phyloP scores from a whole-genome alignment of 2,888 invertebrate species.

The Polymixis flavicincta region DNA sequence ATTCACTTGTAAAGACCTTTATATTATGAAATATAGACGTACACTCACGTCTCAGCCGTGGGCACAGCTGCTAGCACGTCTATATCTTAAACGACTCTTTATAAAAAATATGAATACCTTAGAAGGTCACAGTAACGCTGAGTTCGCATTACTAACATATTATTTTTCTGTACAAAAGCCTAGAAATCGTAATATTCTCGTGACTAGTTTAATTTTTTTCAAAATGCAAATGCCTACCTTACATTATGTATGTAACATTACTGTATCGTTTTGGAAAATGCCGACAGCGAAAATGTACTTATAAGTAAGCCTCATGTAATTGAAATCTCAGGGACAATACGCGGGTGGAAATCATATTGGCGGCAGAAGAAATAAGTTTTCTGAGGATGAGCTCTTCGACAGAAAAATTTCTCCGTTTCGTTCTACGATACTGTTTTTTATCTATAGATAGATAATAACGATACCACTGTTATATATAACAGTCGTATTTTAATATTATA shows the following conservation, averaged over 20 bases:
- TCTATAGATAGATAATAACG: too few species aligned
- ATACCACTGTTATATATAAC: too few species aligned
- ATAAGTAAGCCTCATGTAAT: not conserved
- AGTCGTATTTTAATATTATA: too few species aligned
- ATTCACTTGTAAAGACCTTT: not conserved
- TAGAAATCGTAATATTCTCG: not conserved
- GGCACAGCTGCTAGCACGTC: slow-evolving; percentile 8
- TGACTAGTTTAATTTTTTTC: not conserved
- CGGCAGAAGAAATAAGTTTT: not conserved
- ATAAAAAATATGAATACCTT: not conserved
- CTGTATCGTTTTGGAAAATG: slow-evolving; percentile 7
- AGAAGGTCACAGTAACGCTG: not conserved
- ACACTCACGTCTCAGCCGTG: too few species aligned
- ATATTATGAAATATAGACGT: not conserved
- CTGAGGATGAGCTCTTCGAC: not conserved
- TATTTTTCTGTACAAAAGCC: not conserved
- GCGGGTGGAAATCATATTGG: not conserved
- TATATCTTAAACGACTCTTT: not conserved
- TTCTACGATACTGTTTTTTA: too few species aligned
- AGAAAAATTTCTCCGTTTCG: not conserved
- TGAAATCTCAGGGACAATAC: slow-evolving; percentile 15
- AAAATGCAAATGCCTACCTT: not conserved
- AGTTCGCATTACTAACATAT: slow-evolving; percentile 21
- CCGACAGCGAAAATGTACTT: not conserved
- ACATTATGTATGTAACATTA: not conserved